Evolutionary conservation across 2,888 invertebrate genomes (phyloP).

Genomic region (Baronia brevicornis): DNA sequence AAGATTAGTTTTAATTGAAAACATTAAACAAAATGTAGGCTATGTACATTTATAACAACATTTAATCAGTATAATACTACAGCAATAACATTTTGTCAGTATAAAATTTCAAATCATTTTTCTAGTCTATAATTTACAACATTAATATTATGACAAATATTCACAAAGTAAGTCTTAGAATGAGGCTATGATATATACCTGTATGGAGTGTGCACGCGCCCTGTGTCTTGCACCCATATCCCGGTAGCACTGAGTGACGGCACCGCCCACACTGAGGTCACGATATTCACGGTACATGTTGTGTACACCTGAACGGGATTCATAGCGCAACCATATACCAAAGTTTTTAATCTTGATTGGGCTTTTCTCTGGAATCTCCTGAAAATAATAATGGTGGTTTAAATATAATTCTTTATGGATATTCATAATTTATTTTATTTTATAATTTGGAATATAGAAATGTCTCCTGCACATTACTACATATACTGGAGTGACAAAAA

Average conservation of each 20-base stretch:
- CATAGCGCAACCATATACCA: constrained; percentile 99
- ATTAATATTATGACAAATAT: too few species aligned
- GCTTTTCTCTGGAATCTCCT: constrained; percentile 91
- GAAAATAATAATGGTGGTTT: constrained; percentile 21
- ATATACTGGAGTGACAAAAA: too few species aligned
- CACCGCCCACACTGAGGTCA: constrained; percentile 95
- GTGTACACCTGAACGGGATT: constrained; percentile 98
- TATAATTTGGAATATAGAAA: constrained; percentile 1
- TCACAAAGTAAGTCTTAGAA: background rate
- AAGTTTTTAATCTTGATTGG: constrained; percentile 98
- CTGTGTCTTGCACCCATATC: constrained; percentile 99
- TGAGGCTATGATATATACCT: constrained; percentile 57
- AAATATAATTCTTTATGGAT: too few species aligned
- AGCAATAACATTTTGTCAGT: too few species aligned
- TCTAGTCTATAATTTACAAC: too few species aligned
- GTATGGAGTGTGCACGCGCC: constrained; percentile 97
- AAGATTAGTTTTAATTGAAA: too few species aligned
- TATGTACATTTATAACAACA: too few species aligned
- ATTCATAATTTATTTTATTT: background rate
- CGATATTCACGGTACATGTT: constrained; percentile 99
- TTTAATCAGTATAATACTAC: too few species aligned
- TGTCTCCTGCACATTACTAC: too few species aligned
- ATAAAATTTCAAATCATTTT: too few species aligned
- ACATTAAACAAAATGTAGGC: too few species aligned
- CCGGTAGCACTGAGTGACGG: constrained; percentile 98